Base-by-base conservation (phyloP, 2,888 invertebrate genomes). In the Plagiodera versicolora region DNA sequence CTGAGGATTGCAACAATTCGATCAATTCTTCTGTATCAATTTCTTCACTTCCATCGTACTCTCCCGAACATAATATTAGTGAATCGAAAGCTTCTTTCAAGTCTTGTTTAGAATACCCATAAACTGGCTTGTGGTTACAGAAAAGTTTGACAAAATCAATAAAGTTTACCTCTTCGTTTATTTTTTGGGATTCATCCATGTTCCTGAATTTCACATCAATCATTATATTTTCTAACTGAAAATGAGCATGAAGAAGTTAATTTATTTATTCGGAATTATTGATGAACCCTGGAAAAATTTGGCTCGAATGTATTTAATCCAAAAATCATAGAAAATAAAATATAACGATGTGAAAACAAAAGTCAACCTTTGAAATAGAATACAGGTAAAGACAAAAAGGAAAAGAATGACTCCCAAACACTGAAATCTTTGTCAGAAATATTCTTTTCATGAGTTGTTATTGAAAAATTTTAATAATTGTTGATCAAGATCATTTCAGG, bases 111-210 rank as follows among this genome's bases (percentile, higher is more conserved):
- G 77, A 81, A 64, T 86, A 82, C 0, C 86, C 85, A 68, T 84
- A 82, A 0, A 83, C 84, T 0, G 88, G 88, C 64, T 86, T 83
- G 72, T 89, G 87, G 75, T 89, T 89, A 49, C 89, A 72, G 70
- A 86, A 89, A 14, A 89, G 76, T 72, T 84, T 85, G 0, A 89
- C 84, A 64, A 87, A 86, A 63, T 88, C 87, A 18, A 85, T 85
- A 68, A 91, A 89, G 56, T 85, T 84, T 19, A 91, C 83, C 67
- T 86, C 83, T 65, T 86, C 84, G 0, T 82, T 69, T 4, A 73
- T 56, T 45, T 79, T 67, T 2, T 81, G 76, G 70, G 83, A 76
- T 67, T 78, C 72, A 49, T 82, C 78, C 77, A 83, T 82, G 76
- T 85, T 69, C 79, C 81, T 66, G 69, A 82, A 84, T 65, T 82